Conservation (phyloP, 1,140 invertebrate genomes). For the Teleopsis dalmanni region DNA sequence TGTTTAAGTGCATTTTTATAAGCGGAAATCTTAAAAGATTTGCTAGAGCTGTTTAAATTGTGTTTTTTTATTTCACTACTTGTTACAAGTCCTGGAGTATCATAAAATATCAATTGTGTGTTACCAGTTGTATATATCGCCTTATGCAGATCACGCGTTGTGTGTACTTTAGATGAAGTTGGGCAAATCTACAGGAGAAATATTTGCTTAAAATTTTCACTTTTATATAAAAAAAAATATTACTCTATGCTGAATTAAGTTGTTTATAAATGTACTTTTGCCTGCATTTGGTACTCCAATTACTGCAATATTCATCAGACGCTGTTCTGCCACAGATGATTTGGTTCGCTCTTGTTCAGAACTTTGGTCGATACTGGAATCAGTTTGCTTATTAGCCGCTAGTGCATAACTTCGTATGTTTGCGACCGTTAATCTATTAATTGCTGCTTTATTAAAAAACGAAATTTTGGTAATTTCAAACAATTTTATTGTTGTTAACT, state of each 20-base stretch:
- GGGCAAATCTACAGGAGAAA: slow-evolving; percentile 64
- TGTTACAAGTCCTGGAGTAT: slow-evolving; percentile 75
- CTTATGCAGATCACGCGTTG: slow-evolving; percentile 65
- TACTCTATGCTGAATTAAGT: slow-evolving; percentile 71
- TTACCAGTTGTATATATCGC: slow-evolving; percentile 64
- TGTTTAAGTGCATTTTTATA: slow-evolving; percentile 57
- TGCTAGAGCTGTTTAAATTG: slow-evolving; percentile 59
- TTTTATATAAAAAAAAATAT: slow-evolving; percentile 15
- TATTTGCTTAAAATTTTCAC: background rate
- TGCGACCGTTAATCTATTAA: too few relatives aligned
- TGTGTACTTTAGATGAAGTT: slow-evolving; percentile 83
- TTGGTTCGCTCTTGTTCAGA: too few relatives aligned
- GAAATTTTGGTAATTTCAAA: too few relatives aligned
- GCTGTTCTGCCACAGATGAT: too few relatives aligned
- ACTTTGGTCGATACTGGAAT: too few relatives aligned
- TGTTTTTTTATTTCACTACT: slow-evolving; percentile 59
- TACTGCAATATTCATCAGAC: slow-evolving; percentile 82
- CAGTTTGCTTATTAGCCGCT: too few relatives aligned
- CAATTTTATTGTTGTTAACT: too few relatives aligned
- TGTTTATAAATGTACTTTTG: slow-evolving; percentile 91
- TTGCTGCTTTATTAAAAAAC: too few relatives aligned
- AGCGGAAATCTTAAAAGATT: too few relatives aligned
- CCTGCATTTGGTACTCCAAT: slow-evolving; percentile 87
- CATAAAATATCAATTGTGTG: slow-evolving; percentile 81
- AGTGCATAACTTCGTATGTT: too few relatives aligned